Base-by-base conservation (phyloP, 2,113 vertebrate genomes). In the Cyphomyrus discorhynchus region DNA sequence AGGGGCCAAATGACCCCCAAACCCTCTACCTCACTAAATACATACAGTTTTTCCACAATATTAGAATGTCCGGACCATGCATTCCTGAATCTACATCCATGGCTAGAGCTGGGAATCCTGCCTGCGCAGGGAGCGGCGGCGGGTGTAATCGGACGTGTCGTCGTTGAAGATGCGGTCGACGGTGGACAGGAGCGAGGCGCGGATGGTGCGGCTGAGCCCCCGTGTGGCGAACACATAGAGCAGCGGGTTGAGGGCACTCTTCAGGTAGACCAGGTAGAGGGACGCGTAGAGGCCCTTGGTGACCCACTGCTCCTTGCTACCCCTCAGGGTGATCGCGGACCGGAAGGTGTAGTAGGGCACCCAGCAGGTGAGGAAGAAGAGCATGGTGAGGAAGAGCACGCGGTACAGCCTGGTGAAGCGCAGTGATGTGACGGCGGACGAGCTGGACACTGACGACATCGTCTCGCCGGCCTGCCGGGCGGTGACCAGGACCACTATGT, bases 281-380 rank as follows among this genome's bases (percentile, higher is more conserved):
- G 95, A 93, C 8, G 94, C 80, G 58, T 96, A 96, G 0, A 3
- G 2, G 56, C 3, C 91, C 90, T 58, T 0, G 0, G 0, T 11
- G 6, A 84, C 35, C 74, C 74, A 84, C 39, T 0, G 0, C 0
- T 24, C 45, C 19, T n/a, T 0, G 45, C 24, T 47, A 3, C 45
- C 5, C 45, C 2, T 39, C 86, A 96, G 88, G 2, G 93, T 92
- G 13, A 19, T 82, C 46, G 96, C 13, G 89, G 96, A 95, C 13
- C 96, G 95, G 89, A 93, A 96, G 27, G 94, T 92, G 89, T 96
- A 96, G 87, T 96, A 96, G 2, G 96, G 96, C 62, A 96, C 95
- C 96, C 96, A 96, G 88, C 95, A 96, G 88, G 94, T 95, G 86
- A 96, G 94, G 91, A 96, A 96, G 89, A 96, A 91, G 27, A 96